A percentile compares a stretch with the other conserved stretches of the same genome.
phyloP scores from a whole-genome alignment of 2,888 invertebrate genomes.

The Nymphalis polychloros region DNA sequence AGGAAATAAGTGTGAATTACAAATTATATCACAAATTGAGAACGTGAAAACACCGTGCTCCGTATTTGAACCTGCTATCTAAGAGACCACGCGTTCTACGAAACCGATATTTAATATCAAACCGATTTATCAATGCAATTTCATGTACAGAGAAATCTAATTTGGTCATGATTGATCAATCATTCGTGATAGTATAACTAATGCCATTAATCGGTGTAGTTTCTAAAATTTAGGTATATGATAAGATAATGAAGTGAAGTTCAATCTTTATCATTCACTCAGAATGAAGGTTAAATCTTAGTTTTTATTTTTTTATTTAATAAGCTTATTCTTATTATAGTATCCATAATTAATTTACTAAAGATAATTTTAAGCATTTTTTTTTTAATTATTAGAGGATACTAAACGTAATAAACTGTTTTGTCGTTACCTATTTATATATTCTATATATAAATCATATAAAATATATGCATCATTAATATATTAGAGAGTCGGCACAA shows the following conservation, averaged over 20 bases:
- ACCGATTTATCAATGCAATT: conserved; percentile 28
- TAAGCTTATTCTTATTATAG: background rate
- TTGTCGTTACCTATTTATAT: no score
- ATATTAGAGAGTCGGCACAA: background rate
- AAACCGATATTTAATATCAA: background rate
- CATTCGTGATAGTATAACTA: conserved; percentile 34
- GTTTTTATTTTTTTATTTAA: background rate
- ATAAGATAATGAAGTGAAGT: conserved; percentile 13
- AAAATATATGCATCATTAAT: no score
- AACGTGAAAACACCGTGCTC: no score
- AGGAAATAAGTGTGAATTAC: no score
- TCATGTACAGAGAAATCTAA: conserved; percentile 23
- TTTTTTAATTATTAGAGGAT: background rate
- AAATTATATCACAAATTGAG: no score
- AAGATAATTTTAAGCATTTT: background rate
- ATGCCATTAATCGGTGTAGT: conserved; percentile 42
- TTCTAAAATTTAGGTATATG: conserved; percentile 40
- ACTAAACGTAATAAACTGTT: no score
- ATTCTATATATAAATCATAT: no score
- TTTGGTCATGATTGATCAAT: conserved; percentile 29
- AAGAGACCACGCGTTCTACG: no score
- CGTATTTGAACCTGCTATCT: no score
- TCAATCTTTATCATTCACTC: background rate
- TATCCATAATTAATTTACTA: no score
- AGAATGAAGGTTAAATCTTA: background rate